Conservation (phyloP, 1,140 invertebrate genomes). For the Homarus americanus region DNA sequence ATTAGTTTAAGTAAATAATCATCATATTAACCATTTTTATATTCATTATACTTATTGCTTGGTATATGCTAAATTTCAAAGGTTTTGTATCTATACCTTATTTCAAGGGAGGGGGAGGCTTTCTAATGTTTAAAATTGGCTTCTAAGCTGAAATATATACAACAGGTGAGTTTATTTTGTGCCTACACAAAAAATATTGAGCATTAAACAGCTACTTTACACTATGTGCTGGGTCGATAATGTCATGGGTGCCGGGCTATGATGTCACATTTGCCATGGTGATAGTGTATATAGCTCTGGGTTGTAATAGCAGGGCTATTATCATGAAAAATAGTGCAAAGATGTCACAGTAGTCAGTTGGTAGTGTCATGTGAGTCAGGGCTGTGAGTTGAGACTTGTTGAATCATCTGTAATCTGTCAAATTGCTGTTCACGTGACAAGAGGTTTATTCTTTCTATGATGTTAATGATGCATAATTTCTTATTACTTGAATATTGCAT, state of each 20-base stretch:
- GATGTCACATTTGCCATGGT: not conserved
- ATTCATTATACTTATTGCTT: not conserved
- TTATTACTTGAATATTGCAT: constrained; percentile 47
- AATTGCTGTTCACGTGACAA: constrained; percentile 38
- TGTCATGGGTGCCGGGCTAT: constrained; percentile 6
- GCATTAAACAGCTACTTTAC: not conserved
- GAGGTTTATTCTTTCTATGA: constrained; percentile 44
- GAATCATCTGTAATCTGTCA: constrained; percentile 23
- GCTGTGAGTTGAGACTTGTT: constrained; percentile 45
- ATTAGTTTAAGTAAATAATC: not conserved
- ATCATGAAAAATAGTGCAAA: constrained; percentile 14
- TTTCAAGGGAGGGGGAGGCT: too few relatives aligned
- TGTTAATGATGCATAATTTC: constrained; percentile 62
- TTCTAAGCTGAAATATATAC: not conserved
- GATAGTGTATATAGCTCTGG: not conserved
- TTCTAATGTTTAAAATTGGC: too few relatives aligned
- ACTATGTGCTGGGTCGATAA: not conserved
- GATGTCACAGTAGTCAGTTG: not conserved
- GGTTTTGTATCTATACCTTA: too few relatives aligned
- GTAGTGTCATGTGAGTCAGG: constrained; percentile 24
- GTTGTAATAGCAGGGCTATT: constrained; percentile 3
- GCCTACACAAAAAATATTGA: not conserved
- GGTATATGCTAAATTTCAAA: not conserved
- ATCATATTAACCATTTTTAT: not conserved
- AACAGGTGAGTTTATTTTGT: not conserved